Evolutionary conservation across 37 sponge, comb jelly and placozoan species (phyloP), one percentile per base, ranked within the genome.

Genomic region (Agelas oroides): DNA sequence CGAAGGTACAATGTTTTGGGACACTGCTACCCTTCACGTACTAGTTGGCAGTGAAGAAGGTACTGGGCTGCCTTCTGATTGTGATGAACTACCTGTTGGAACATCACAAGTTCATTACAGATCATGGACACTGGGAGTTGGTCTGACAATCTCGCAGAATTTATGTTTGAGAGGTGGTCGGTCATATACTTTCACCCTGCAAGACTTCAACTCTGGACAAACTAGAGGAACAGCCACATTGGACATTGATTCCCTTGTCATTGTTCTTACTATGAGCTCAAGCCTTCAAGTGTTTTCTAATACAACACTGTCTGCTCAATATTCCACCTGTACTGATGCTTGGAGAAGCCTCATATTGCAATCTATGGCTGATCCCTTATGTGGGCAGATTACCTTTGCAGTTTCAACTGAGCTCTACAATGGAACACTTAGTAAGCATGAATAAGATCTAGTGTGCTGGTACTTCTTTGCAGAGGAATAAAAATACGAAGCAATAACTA

Each of bases 161-260:
- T 34, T 65, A 6, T 93, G 94, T 58, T 83, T 93, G n/a, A 78
- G 80, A 65, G 91, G 72, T 24, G 94, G 94, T 41, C 83, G 78
- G 12, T 66, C 69, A 28, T 93, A 93, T 28, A 55, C 53, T n/a
- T 76, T 90, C 62, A 37, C 21, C 15, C 61, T 93, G 41, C 28
- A 24, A 6, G 55, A 68, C 23, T 60, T 82, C 64, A 39, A 52
- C 1, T 75, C 84, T 55, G 94, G 94, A 31, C 57, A 32, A 35
- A 35, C 28, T 0, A 23, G 30, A 33, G 58, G 24, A 32, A 23
- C 66, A 25, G 46, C 61, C 20, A 40, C 59, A 21, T 40, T 89
- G 61, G 27, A 76, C 35, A 86, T 95, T n/a, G 96, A 95, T 73
- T 95, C 96, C 0, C 54, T 95, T 21, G 84, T 89, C 0, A 25